phyloP scores from a whole-genome alignment of 2,113 vertebrate species.

The Carettochelys insculpta region DNA sequence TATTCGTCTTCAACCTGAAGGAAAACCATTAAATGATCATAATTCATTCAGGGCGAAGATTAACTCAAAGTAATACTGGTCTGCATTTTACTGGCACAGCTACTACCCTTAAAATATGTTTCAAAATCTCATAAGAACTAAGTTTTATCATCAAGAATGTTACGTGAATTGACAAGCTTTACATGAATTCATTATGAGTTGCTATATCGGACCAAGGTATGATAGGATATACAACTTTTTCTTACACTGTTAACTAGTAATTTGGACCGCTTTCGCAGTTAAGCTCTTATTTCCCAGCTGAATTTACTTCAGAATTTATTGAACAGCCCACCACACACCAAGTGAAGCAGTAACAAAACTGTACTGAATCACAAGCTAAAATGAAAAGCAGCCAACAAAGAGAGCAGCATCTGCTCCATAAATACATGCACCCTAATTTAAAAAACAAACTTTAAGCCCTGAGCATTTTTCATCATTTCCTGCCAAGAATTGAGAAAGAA shows the following conservation, averaged over 20 bases:
- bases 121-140: not conserved
- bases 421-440: not conserved
- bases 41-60: not conserved
- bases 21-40: not conserved
- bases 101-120: not conserved
- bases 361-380: not conserved
- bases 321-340: not conserved
- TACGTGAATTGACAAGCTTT: not conserved
- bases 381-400: not conserved
- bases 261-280: not conserved
- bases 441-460: not conserved
- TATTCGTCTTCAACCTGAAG: constrained; percentile 90
- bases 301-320: not conserved
- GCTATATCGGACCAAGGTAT: not conserved
- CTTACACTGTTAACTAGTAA: not conserved
- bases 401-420: not conserved
- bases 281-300: not conserved
- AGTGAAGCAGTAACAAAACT: not conserved
- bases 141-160: not conserved
- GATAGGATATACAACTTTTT: not conserved
- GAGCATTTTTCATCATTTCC: not conserved
- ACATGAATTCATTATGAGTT: not conserved
- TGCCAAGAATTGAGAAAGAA: not conserved
- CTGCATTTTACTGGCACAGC: not conserved
- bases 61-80: not conserved